Percentiles rank a stretch among this genome's conserved stretches.
Conservation (phyloP, 2,888 invertebrate species). For the Drosophila dives region DNA sequence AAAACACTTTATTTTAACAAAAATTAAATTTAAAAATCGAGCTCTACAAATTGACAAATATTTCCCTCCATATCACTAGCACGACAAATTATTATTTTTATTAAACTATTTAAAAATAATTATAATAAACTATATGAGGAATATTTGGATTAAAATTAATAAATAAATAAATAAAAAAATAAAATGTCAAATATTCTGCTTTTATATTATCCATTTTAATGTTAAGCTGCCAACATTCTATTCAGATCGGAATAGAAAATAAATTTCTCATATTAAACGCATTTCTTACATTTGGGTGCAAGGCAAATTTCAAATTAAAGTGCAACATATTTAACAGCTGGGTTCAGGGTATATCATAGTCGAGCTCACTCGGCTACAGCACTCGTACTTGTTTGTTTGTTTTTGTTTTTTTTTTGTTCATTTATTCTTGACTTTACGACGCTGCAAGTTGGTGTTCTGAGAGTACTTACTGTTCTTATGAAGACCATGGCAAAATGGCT, state of each 20-base stretch:
- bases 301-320: not conserved
- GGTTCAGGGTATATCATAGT: not conserved
- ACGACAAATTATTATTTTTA: slow-evolving; percentile 89
- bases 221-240: too few species aligned
- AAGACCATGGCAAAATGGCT: slow-evolving; percentile 12
- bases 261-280: too few species aligned
- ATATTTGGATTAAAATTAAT: too few species aligned
- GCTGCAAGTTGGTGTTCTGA: slow-evolving; percentile 60
- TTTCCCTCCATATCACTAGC: slow-evolving; percentile 86
- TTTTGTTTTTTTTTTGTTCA: slow-evolving; percentile 55
- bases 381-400: slow-evolving; percentile 9
- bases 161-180: too few species aligned
- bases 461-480: slow-evolving; percentile 28
- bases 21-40: slow-evolving; percentile 86
- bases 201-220: too few species aligned
- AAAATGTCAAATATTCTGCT: too few species aligned
- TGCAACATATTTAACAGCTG: not conserved
- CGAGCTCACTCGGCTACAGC: not conserved
- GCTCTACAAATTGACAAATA: slow-evolving; percentile 86
- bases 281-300: too few species aligned
- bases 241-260: too few species aligned
- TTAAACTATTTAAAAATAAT: slow-evolving; percentile 88
- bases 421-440: slow-evolving; percentile 63
- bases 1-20: slow-evolving; percentile 84
- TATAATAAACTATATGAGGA: slow-evolving; percentile 83